These are phyloP conservation scores for Forbesichthys agassizii DNA, from an alignment of 2,113 vertebrate species.

Conservation along the genomic window DNA sequence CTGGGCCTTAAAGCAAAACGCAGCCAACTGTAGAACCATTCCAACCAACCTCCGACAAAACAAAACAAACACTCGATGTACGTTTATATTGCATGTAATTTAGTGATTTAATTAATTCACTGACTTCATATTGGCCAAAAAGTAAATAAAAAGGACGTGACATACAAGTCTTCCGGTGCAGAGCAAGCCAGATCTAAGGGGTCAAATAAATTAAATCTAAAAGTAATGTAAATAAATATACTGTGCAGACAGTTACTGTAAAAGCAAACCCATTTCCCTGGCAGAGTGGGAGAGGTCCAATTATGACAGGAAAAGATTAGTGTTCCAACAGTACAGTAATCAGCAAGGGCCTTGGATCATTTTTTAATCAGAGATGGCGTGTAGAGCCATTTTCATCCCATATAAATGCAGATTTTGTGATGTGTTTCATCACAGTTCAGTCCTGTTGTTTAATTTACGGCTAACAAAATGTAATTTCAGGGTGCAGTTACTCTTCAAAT, in stretches of 20 bases:
- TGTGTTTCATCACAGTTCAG: no score
- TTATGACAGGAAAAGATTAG: slow-evolving; percentile 7
- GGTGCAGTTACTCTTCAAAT: neutral
- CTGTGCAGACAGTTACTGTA: slow-evolving; percentile 17
- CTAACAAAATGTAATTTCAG: no score
- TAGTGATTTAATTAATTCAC: neutral
- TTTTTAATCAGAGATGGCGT: no score
- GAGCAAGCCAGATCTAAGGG: slow-evolving; percentile 36
- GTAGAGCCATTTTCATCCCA: no score
- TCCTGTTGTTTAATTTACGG: no score
- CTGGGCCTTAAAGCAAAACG: slow-evolving; percentile 25
- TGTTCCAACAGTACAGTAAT: no score
- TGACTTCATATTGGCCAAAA: neutral
- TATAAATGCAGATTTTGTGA: no score
- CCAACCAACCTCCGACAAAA: neutral
- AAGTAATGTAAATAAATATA: slow-evolving; percentile 34
- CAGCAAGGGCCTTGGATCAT: no score
- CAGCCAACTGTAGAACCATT: slow-evolving; percentile 29
- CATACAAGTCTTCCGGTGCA: slow-evolving; percentile 30
- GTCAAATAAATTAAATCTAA: slow-evolving; percentile 60
- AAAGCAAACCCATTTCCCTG: slow-evolving; percentile 38
- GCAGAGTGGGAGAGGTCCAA: neutral
- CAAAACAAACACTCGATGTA: neutral
- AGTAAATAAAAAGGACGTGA: no score
- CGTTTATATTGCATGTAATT: neutral